Evolutionary conservation across 2,888 invertebrate genomes (phyloP), one percentile per base, ranked within the genome.

Genomic region (Pocota personata): DNA sequence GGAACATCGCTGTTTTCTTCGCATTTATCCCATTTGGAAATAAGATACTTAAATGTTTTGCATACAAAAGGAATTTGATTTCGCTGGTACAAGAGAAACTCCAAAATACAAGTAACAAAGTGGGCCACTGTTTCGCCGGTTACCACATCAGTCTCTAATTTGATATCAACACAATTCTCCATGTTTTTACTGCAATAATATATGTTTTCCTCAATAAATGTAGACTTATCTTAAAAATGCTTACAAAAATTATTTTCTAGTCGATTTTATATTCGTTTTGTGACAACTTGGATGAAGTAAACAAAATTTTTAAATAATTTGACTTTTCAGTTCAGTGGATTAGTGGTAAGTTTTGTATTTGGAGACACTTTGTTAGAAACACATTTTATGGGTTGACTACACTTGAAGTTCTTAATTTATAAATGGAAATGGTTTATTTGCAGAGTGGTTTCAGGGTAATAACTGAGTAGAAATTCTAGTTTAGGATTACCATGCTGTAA

Each of bases 31-130:
- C 91, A 92, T 60, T 90, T 90, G 2, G 89, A 89, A 2, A 92
- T 88, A 76, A 90, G 89, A 79, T 90, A 90, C 87, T 91, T 91
- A 76, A 90, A 92, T 2, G 91, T 92, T 87, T 90, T 91, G 60
- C 90, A 92, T 2, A 91, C 91, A 66, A 92, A 91, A 1, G 92
- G 92, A 64, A 92, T 92, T 88, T 92, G 92, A 78, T 91, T 90
- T 3, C 92, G 89, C 72, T 92, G 92, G 46, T 88, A 92, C 0
- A 92, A 84, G 0, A 92, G 83, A 30, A 90, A 91, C 60, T 92
- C 92, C 0, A 92, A 84, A 40, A 92, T 90, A 32, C 89, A 88
- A 67, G 89, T 90, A 0, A 91, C 90, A 50, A 91, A 87, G 48
- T 91, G 89, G 0, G 91, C 91, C 2, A 87, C 83, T 1, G 89